phyloP scores from a whole-genome alignment of 2,888 invertebrate genomes.

The Caenorhabditis sulstoni region DNA sequence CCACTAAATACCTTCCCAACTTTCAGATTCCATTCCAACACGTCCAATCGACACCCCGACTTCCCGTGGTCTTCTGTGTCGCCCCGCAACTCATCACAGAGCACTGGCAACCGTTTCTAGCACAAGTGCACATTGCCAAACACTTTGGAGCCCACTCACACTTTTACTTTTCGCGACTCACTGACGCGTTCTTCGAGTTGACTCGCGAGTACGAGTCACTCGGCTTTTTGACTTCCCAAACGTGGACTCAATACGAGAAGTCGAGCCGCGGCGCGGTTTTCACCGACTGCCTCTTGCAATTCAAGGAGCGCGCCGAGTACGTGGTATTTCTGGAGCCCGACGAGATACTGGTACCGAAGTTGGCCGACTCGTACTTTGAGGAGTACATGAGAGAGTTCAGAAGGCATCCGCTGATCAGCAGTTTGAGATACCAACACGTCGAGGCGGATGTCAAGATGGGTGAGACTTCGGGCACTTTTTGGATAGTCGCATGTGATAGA shows the following conservation, averaged over 20 bases:
- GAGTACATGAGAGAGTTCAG: constrained; percentile 10
- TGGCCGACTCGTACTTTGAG: constrained; percentile 9
- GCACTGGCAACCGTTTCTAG: constrained; percentile 31
- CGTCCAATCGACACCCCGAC: not conserved
- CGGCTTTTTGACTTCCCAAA: constrained; percentile 2
- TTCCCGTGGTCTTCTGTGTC: constrained; percentile 29
- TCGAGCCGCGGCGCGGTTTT: not conserved
- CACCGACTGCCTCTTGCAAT: constrained; percentile 39
- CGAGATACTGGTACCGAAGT: constrained; percentile 28
- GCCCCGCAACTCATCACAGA: constrained; percentile 27
- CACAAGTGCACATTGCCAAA: constrained; percentile 17
- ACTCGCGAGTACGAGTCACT: constrained; percentile 8
- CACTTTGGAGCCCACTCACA: constrained; percentile 31
- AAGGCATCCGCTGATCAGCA: not conserved
- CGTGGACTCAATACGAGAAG: constrained; percentile 25
- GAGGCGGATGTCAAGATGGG: not conserved
- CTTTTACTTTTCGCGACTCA: constrained; percentile 21
- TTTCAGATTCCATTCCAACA: constrained; percentile 26
- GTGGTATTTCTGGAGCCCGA: constrained; percentile 32
- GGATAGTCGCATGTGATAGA: too few species aligned
- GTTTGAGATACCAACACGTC: not conserved
- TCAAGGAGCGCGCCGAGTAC: constrained; percentile 26
- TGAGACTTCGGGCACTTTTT: not conserved
- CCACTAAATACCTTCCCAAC: not conserved
- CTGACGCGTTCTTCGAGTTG: constrained; percentile 19